These are phyloP conservation scores for Pasiphila rectangulata DNA, from an alignment of 2,888 invertebrate species.

Conservation along the genomic window DNA sequence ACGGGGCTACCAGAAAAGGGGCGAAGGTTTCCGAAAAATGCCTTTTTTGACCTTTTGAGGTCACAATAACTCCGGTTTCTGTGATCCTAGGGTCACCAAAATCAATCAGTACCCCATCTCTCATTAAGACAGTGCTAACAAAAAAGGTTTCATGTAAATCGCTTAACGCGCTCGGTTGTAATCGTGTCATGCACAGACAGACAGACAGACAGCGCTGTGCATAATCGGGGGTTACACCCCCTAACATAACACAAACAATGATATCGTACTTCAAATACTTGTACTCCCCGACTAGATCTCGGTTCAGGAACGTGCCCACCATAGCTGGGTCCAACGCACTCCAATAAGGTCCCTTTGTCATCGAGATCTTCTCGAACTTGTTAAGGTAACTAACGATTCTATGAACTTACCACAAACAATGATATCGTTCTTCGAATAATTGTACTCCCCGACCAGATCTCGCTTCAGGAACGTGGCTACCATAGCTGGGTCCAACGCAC, in stretches of 20 bases:
- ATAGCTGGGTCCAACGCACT: conserved; percentile 59
- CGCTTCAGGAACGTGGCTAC: conserved; percentile 51
- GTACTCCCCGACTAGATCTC: conserved; percentile 56
- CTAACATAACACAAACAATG: conserved; percentile 56
- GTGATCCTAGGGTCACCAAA: too few relatives aligned
- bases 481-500: conserved; percentile 58
- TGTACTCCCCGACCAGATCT: conserved; percentile 56
- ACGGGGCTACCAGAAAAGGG: too few relatives aligned
- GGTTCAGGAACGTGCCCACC: conserved; percentile 48
- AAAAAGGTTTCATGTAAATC: too few relatives aligned
- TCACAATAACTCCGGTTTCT: too few relatives aligned
- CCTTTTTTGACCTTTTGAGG: too few relatives aligned
- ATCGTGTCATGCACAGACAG: too few relatives aligned
- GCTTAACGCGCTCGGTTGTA: too few relatives aligned
- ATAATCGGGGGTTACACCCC: too few relatives aligned
- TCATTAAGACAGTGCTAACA: too few relatives aligned
- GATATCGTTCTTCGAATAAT: conserved; percentile 61
- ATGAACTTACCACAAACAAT: conserved; percentile 52
- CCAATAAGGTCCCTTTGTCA: conserved; percentile 47
- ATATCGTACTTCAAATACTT: conserved; percentile 62
- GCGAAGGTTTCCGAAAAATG: too few relatives aligned
- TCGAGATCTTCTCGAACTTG: conserved; percentile 17
- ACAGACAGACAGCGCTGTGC: too few relatives aligned
- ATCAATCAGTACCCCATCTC: too few relatives aligned
- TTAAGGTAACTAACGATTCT: not conserved